phyloP scores from a whole-genome alignment of 2,888 invertebrate genomes.

The Limnephilus rhombicus region DNA sequence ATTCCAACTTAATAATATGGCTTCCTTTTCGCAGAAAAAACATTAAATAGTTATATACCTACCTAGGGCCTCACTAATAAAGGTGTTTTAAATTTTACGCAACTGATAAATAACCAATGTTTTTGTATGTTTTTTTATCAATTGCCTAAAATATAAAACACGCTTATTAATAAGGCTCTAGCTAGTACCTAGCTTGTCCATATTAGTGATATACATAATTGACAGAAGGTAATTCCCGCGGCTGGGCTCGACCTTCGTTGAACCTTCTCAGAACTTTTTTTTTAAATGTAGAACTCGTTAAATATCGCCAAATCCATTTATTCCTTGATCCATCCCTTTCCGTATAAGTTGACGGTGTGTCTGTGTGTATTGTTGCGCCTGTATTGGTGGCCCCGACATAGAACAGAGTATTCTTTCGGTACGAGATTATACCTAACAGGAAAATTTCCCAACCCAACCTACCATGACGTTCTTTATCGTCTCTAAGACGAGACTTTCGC shows the following conservation, averaged over 20 bases:
- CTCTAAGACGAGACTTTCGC: constrained; percentile 56
- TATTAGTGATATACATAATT: background rate
- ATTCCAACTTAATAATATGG: too few relatives aligned
- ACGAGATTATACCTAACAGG: constrained; percentile 67
- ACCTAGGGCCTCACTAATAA: too few relatives aligned
- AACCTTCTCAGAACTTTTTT: background rate
- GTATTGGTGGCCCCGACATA: constrained; percentile 55
- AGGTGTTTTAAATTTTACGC: too few relatives aligned
- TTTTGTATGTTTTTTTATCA: too few relatives aligned
- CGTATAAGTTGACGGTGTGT: constrained; percentile 3
- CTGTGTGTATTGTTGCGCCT: background rate
- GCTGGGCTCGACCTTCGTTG: background rate
- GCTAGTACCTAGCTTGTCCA: too few relatives aligned
- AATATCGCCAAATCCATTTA: background rate
- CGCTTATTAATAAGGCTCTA: too few relatives aligned
- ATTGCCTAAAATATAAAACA: too few relatives aligned
- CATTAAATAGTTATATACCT: too few relatives aligned
- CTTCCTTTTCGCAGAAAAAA: too few relatives aligned
- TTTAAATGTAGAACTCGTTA: background rate
- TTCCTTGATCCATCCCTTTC: constrained; percentile 25
- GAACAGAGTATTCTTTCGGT: constrained; percentile 61
- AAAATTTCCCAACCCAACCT: constrained; percentile 72
- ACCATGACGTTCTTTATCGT: constrained; percentile 69
- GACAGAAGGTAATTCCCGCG: background rate
- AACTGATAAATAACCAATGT: too few relatives aligned